These are phyloP conservation scores for Pterocles burchelli DNA, from an alignment of 2,113 vertebrate genomes.

Conservation along the genomic window DNA sequence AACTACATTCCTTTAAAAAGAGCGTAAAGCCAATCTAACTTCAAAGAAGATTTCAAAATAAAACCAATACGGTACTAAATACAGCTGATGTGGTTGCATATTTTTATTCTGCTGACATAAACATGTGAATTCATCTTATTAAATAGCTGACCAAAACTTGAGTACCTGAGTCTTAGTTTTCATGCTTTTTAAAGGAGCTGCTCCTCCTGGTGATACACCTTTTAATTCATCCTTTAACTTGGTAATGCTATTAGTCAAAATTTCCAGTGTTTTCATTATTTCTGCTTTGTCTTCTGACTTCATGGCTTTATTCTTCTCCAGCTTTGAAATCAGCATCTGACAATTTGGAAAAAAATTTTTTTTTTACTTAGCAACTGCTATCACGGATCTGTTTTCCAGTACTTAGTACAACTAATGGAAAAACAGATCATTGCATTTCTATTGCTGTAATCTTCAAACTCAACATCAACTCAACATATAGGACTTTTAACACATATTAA, in stretches of 20 bases:
- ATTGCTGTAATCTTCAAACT: not conserved
- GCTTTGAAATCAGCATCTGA: slow-evolving; percentile 93
- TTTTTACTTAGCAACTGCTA: not conserved
- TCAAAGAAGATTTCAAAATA: not conserved
- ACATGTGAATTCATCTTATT: not conserved
- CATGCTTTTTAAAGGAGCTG: slow-evolving; percentile 74
- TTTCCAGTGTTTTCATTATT: slow-evolving; percentile 91
- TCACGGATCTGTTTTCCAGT: not conserved
- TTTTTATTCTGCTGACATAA: not conserved
- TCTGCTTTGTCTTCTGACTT: slow-evolving; percentile 95
- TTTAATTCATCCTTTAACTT: slow-evolving; percentile 97
- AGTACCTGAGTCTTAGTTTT: slow-evolving; percentile 94
- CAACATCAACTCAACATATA: not conserved
- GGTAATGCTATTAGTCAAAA: slow-evolving; percentile 91
- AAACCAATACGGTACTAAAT: not conserved
- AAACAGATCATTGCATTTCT: not conserved
- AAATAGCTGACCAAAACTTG: not conserved
- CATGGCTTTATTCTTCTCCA: slow-evolving; percentile 95
- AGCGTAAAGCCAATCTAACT: not conserved
- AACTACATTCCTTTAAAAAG: not conserved
- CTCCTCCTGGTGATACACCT: slow-evolving; percentile 79
- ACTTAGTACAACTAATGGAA: not conserved
- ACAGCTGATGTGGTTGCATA: not conserved
- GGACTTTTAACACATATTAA: not conserved
- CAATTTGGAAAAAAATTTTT: not conserved